Base-by-base conservation (phyloP, 1,140 invertebrate species). In the Drosophila pallidifrons region DNA sequence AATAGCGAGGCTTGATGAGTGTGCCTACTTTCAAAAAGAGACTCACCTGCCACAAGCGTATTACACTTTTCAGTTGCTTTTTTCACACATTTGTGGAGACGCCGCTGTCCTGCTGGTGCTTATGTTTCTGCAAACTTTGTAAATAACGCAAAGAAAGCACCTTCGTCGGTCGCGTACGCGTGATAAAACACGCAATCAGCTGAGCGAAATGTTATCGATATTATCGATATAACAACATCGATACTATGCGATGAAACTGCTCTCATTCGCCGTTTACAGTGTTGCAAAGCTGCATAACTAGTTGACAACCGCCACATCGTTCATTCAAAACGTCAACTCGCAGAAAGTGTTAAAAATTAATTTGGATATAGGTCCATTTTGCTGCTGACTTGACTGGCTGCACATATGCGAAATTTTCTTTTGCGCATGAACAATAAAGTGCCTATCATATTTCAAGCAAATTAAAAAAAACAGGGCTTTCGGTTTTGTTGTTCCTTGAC, bases 81-180 rank as follows among this genome's bases (percentile, higher is more conserved):
- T 54, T 60, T 65, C 64, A 82, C 72, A 75, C 79, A 82, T 81
- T 77, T 66, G 79, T 81, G 79, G 60, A 78, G 74, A 77, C 79
- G 63, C 59, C 64, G 55, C 51, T 61, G 30, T 43, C 13, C 47
- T 45, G 28, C 30, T 32, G 57, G 30, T 65, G 6, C 43, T 57
- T 57, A 8, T 55, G 64, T 79, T 75, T 75, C 68, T 65, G 69
- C 69, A 64, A 77, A 67, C 61, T 65, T 73, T 61, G 79, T 81
- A 81, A 81, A 77, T 77, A 77, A 73, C 73, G 57, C 32, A 69
- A 55, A 73, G 46, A 75, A 58, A 51, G 35, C 59, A 64, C 58
- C 52, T 75, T 20, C 32, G 46, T 16, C 46, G 59, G 13, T 43
- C 20, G 20, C 58, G 67, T 57, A 68, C 58, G 43, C 72, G 67